A percentile compares a stretch with the other conserved stretches of the same genome.
Conservation (phyloP, 2,113 vertebrate genomes). For the Tachysurus fulvidraco region DNA sequence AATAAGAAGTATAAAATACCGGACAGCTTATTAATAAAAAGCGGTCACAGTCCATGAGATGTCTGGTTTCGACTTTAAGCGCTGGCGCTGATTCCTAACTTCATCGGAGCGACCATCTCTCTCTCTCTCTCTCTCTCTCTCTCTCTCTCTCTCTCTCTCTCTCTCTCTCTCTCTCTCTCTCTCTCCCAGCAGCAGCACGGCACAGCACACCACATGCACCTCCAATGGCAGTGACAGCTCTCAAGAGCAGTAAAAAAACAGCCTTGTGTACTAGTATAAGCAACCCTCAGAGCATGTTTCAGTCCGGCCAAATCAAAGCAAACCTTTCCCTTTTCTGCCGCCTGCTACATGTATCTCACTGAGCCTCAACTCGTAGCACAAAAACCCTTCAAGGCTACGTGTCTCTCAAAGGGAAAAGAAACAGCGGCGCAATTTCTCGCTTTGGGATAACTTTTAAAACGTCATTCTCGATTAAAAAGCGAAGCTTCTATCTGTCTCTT, state of each 20-base stretch:
- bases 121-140: background rate
- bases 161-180: background rate
- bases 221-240: constrained; percentile 14
- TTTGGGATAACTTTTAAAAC: constrained; percentile 17
- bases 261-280: background rate
- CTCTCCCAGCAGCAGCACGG: background rate
- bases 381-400: background rate
- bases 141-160: background rate
- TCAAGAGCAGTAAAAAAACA: background rate
- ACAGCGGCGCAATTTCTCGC: background rate
- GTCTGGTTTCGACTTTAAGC: background rate
- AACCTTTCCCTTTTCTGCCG: background rate
- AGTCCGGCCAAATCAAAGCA: background rate
- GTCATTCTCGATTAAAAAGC: background rate
- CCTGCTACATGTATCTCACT: background rate
- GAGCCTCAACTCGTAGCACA: background rate
- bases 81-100: background rate
- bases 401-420: background rate
- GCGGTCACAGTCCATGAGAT: background rate
- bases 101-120: constrained; percentile 9
- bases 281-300: background rate
- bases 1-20: background rate
- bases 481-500: background rate
- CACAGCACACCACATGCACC: background rate
- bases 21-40: background rate